Percentiles rank a stretch among this genome's conserved stretches.
Conservation (phyloP, 2,113 vertebrate species). For the Trogon melanurus region DNA sequence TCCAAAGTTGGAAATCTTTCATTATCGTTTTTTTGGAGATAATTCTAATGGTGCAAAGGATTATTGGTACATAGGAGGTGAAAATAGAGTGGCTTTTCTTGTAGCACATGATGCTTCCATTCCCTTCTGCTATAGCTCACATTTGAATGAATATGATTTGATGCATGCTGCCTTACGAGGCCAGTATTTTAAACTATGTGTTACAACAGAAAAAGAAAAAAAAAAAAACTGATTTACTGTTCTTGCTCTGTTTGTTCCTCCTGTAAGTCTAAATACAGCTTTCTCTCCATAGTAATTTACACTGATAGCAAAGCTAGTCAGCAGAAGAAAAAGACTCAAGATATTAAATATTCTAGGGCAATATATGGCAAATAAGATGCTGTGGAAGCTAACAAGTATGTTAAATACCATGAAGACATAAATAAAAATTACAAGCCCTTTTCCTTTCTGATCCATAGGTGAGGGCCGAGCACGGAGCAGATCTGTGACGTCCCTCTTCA, state of each 20-base stretch:
- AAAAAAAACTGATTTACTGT: neutral
- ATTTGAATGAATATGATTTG: neutral
- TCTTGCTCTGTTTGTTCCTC: neutral
- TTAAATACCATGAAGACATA: neutral
- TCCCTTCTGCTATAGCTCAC: neutral
- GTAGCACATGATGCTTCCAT: neutral
- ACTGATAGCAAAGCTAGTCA: neutral
- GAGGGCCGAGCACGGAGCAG: neutral
- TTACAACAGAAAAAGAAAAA: neutral
- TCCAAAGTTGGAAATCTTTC: neutral
- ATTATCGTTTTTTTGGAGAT: neutral
- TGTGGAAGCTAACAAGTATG: neutral
- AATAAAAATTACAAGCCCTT: neutral
- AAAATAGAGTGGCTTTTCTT: neutral
- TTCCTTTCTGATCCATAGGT: neutral
- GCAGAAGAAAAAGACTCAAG: neutral
- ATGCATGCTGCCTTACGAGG: neutral
- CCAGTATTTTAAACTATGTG: neutral
- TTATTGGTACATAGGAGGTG: neutral
- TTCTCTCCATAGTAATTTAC: neutral
- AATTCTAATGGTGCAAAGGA: neutral
- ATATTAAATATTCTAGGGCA: neutral
- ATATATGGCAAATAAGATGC: neutral
- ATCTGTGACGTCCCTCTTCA: neutral
- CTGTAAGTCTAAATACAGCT: neutral